Percentiles rank a stretch among this genome's conserved stretches.
Evolutionary conservation across 2,888 invertebrate genomes (phyloP).

Genomic region (Cyclophora punctaria): DNA sequence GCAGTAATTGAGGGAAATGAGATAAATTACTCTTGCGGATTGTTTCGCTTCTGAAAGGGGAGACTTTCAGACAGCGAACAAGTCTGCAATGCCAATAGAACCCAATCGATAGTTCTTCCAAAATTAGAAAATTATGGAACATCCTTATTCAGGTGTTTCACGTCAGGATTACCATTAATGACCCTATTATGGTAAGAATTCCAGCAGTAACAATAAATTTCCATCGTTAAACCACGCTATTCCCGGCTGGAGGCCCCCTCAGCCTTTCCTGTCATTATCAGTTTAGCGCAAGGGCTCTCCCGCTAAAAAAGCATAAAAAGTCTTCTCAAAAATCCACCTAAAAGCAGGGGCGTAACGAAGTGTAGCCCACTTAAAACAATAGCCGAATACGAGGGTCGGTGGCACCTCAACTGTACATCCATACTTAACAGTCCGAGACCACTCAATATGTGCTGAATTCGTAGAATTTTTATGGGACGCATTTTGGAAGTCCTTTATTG

Average conservation of each 20-base stretch:
- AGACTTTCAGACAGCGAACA: slow-evolving; percentile 7
- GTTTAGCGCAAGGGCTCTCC: slow-evolving; percentile 61
- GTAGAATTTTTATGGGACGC: slow-evolving; percentile 58
- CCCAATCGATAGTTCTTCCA: no score
- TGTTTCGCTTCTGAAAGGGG: slow-evolving; percentile 40
- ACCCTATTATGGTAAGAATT: slow-evolving; percentile 52
- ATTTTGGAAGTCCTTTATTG: slow-evolving; percentile 57
- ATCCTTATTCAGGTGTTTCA: slow-evolving; percentile 48
- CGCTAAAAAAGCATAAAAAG: slow-evolving; percentile 59
- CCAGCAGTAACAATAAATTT: slow-evolving; percentile 64
- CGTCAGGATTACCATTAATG: slow-evolving; percentile 53
- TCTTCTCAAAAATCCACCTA: slow-evolving; percentile 54
- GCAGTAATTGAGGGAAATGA: slow-evolving; percentile 64
- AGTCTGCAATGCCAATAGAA: slow-evolving; percentile 8
- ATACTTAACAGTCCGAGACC: slow-evolving; percentile 56
- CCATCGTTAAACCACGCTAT: slow-evolving; percentile 50
- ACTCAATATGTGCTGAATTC: slow-evolving; percentile 71
- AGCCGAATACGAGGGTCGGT: slow-evolving; percentile 66
- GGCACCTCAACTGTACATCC: slow-evolving; percentile 45
- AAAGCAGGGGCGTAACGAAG: slow-evolving; percentile 70
- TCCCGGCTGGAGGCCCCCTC: slow-evolving; percentile 35
- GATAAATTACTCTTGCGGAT: slow-evolving; percentile 58
- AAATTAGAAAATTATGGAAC: slow-evolving; percentile 12
- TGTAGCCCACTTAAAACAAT: slow-evolving; percentile 72
- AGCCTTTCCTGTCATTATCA: slow-evolving; percentile 60